These are phyloP conservation scores for Sylvilagus floridanus DNA, from an alignment of 2,797 vertebrate species.

Conservation along the genomic window DNA sequence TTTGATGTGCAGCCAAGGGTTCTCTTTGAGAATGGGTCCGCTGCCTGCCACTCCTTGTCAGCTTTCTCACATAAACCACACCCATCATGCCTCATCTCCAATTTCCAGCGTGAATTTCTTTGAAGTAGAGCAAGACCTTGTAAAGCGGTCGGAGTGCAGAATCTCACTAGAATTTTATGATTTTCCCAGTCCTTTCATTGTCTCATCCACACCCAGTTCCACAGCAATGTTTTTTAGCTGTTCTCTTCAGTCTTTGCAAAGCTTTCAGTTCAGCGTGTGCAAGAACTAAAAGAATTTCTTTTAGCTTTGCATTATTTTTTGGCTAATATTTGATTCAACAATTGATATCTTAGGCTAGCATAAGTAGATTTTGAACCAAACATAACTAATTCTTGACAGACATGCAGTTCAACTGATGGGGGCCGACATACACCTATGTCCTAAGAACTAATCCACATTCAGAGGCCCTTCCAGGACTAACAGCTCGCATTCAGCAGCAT, in stretches of 20 bases:
- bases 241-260: slow-evolving; percentile 53
- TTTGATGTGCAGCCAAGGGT: slow-evolving; percentile 80
- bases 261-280: slow-evolving; percentile 11
- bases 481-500: neutral
- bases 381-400: neutral
- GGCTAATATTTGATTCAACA: neutral
- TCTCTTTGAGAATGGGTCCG: slow-evolving; percentile 60
- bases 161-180: slow-evolving; percentile 67
- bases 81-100: slow-evolving; percentile 73
- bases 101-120: slow-evolving; percentile 70
- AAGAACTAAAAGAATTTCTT: neutral
- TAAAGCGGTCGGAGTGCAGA: slow-evolving; percentile 63
- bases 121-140: slow-evolving; percentile 70
- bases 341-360: neutral
- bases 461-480: neutral
- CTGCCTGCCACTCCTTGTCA: slow-evolving; percentile 62
- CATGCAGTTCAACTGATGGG: neutral
- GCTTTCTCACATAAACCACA: slow-evolving; percentile 77
- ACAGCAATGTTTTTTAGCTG: neutral
- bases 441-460: neutral
- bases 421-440: neutral
- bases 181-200: slow-evolving; percentile 66
- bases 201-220: slow-evolving; percentile 68
- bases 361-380: slow-evolving; percentile 2
- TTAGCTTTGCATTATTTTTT: neutral